Evolutionary conservation across 2,888 invertebrate species (phyloP), one percentile per base, ranked within the genome.

Genomic region (Halictus quadricinctus): DNA sequence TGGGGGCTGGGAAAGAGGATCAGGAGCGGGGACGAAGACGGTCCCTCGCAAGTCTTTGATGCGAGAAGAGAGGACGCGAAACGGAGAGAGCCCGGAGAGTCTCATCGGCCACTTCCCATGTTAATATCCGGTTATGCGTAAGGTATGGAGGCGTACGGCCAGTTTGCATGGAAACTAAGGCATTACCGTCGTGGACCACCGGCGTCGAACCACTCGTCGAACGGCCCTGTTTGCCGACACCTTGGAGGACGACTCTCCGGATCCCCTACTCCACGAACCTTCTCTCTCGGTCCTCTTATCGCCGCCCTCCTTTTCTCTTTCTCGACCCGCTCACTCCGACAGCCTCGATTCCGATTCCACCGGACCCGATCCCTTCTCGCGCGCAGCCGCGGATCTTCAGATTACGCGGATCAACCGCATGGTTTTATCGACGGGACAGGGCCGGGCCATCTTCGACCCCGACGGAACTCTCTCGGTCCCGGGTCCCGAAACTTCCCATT

Each of bases 121-220:
- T 93, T 93, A 93, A 93, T 93, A 93, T 92, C 93, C 93, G 93
- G 93, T 93, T 93, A 93, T 93, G 93, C 91, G 93, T 93, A 93
- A 93, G 93, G 93, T 93, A 93, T 93, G 93, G 93, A 93, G 93
- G 94, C 93, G 93, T 93, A 92, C 92, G 91, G 92, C 90, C 93
- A 92, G 93, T 94, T 94, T 94, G 93, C 93, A 94, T 94, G 93
- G 93, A 93, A 94, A 94, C 93, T 94, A 93, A 93, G 94, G 93
- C 93, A 94, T 94, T 94, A 94, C 91, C 90, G 89, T 86, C 81
- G 79, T 81, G 92, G 93, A 93, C 93, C 93, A 94, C 93, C 93
- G 92, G 93, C 93, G 93, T 93, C 92, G 93, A 91, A 91, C 91
- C 93, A 93, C 93, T 93, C 93, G 93, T 93, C 93, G 93, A 92